A percentile compares a stretch with the other conserved stretches of the same genome.
Conservation (phyloP, 2,888 invertebrate species). For the Hydropsyche betteni region DNA sequence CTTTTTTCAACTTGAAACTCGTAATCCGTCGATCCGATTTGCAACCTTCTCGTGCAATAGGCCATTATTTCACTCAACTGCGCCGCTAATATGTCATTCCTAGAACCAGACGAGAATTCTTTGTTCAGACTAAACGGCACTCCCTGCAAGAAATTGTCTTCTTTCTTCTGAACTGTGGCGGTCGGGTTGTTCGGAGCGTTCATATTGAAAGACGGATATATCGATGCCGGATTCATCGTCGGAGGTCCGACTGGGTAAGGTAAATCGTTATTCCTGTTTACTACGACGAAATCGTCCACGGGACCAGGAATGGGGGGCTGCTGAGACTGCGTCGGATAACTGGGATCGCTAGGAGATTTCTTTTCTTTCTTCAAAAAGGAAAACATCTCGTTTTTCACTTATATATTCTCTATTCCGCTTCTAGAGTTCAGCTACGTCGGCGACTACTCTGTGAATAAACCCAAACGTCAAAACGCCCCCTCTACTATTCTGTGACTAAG, state of each 20-base stretch:
- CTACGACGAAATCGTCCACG: conserved; percentile 61
- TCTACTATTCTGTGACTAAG: no score
- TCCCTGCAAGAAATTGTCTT: conserved; percentile 61
- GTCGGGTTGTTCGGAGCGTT: background rate
- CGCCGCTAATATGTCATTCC: conserved; percentile 63
- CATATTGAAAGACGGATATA: conserved; percentile 48
- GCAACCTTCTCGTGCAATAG: conserved; percentile 63
- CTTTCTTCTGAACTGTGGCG: conserved; percentile 42
- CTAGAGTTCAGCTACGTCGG: no score
- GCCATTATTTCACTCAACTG: conserved; percentile 65
- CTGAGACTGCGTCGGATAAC: conserved; percentile 53
- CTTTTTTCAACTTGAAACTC: conserved; percentile 66
- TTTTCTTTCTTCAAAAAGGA: conserved; percentile 62
- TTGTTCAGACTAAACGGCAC: conserved; percentile 67
- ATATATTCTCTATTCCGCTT: no score
- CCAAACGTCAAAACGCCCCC: no score
- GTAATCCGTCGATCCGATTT: conserved; percentile 61
- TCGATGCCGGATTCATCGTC: conserved; percentile 3
- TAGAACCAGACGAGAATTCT: conserved; percentile 61
- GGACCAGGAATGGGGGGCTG: conserved; percentile 63
- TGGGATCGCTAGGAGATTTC: conserved; percentile 62
- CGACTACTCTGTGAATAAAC: no score
- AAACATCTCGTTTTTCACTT: conserved; percentile 57
- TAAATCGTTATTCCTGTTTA: conserved; percentile 53
- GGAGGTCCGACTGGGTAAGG: conserved; percentile 8